These are phyloP conservation scores for Dendrocincla fuliginosa DNA, from an alignment of 2,797 vertebrate genomes.

Conservation along the genomic window DNA sequence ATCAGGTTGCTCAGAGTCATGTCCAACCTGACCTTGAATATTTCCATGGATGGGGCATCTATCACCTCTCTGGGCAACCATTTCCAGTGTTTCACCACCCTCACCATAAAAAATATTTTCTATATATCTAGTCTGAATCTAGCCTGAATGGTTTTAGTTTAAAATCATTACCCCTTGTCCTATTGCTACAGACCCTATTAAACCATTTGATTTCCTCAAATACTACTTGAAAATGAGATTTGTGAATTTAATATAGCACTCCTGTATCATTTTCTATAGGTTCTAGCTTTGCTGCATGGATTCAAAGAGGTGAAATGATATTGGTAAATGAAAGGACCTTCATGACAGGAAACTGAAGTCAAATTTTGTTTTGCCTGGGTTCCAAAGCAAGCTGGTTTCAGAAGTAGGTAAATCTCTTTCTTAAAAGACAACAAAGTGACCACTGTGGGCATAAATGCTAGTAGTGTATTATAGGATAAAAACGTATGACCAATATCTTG, in stretches of 20 bases:
- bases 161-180: not conserved
- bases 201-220: not conserved
- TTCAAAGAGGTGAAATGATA: not conserved
- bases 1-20: not conserved
- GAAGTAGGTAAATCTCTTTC: not conserved
- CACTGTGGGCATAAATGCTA: not conserved
- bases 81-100: too few relatives aligned
- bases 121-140: not conserved
- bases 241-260: not conserved
- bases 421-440: not conserved
- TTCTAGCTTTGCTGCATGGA: not conserved
- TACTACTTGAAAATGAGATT: not conserved
- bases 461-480: not conserved
- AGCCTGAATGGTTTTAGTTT: not conserved
- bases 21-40: too few relatives aligned
- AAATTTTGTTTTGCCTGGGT: not conserved
- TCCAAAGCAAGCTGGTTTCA: not conserved
- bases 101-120: not conserved
- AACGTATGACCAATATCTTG: not conserved
- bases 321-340: not conserved
- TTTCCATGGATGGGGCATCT: too few relatives aligned
- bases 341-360: not conserved
- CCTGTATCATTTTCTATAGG: too few relatives aligned
- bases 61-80: too few relatives aligned
- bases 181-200: not conserved